Conservation (phyloP, 2,113 vertebrate genomes). For the Crocuta crocuta region DNA sequence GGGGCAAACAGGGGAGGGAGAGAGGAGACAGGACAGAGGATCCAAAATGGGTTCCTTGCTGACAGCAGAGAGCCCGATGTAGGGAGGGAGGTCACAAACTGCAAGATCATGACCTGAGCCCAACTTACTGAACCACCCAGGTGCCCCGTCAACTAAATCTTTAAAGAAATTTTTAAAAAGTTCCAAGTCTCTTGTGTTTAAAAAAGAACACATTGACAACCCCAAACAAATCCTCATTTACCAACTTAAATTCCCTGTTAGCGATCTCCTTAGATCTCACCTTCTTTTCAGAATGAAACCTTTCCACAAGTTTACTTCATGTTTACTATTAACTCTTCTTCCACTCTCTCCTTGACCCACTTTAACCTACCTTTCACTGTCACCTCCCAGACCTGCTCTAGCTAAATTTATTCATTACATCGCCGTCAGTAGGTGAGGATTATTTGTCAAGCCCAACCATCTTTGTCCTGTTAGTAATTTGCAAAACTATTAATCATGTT, state of each 20-base stretch:
- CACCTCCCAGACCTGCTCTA: neutral
- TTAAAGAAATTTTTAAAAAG: neutral
- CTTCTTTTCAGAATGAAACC: neutral
- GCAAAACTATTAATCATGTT: neutral
- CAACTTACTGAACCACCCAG: too few species aligned
- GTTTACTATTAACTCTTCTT: neutral
- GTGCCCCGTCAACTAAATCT: neutral
- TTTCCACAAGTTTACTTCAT: neutral
- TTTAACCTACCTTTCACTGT: too few species aligned
- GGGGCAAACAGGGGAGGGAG: too few species aligned
- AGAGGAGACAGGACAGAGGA: too few species aligned
- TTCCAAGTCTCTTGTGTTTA: neutral
- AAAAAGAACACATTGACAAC: neutral
- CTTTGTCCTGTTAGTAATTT: neutral
- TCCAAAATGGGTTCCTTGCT: too few species aligned
- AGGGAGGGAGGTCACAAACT: too few species aligned
- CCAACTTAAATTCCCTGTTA: neutral
- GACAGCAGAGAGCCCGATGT: too few species aligned
- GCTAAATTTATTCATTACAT: neutral
- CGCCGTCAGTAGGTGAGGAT: neutral
- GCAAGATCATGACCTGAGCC: too few species aligned
- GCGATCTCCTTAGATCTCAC: neutral
- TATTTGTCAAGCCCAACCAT: neutral
- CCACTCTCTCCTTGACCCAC: too few species aligned
- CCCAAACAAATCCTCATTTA: neutral